A percentile compares a stretch with the other conserved stretches of the same genome.
Conservation (phyloP, 2,113 vertebrate species). For the Cathartes aura region DNA sequence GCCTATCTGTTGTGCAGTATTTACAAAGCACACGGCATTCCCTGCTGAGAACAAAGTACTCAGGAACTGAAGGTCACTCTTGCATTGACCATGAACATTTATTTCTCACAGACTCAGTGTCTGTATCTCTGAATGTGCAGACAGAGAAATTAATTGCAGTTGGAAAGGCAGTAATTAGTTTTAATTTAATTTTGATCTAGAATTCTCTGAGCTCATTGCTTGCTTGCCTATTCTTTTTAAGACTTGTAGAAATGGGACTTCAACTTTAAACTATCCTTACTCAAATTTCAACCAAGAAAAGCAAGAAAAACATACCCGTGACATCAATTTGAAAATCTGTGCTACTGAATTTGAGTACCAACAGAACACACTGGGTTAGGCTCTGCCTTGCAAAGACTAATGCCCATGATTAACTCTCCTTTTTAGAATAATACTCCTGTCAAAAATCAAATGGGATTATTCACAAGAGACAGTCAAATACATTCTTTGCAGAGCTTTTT, state of each 20-base stretch:
- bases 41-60: background rate
- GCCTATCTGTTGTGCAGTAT: background rate
- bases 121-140: background rate
- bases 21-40: background rate
- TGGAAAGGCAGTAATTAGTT: background rate
- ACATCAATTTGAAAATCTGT: background rate
- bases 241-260: background rate
- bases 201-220: background rate
- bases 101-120: background rate
- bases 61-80: background rate
- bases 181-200: background rate
- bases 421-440: constrained; percentile 4
- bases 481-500: background rate
- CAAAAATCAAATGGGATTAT: constrained; percentile 41
- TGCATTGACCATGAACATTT: background rate
- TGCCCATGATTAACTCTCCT: constrained; percentile 8
- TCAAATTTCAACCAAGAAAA: background rate
- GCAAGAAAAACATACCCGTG: background rate
- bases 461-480: background rate
- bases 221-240: background rate
- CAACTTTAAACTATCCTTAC: background rate
- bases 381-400: background rate
- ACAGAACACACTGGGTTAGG: background rate
- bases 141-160: background rate
- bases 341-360: background rate